These are phyloP conservation scores for Hemiscyllium ocellatum DNA, from an alignment of 2,113 vertebrate genomes.

Conservation along the genomic window DNA sequence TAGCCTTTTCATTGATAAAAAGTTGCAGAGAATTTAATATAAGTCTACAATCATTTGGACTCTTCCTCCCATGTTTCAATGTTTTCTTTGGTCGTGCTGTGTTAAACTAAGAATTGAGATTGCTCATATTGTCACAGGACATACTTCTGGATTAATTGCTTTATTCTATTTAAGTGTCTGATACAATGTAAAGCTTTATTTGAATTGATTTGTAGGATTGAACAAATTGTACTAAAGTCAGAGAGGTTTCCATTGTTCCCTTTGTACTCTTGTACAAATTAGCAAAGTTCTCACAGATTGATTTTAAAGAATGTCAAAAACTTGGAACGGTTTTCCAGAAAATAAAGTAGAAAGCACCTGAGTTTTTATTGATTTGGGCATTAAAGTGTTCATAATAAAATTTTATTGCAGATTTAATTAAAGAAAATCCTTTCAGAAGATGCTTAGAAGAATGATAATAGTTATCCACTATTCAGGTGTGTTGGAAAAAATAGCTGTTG, in stretches of 20 bases:
- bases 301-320: background rate
- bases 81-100: background rate
- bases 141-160: background rate
- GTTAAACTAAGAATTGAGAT: background rate
- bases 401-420: background rate
- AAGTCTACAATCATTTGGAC: background rate
- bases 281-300: background rate
- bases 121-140: background rate
- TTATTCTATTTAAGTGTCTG: background rate
- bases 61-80: background rate
- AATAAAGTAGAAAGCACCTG: background rate
- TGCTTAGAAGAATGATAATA: background rate
- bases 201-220: background rate
- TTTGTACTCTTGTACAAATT: background rate
- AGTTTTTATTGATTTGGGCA: background rate
- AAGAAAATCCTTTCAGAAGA: background rate
- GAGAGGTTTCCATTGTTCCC: background rate
- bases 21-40: background rate
- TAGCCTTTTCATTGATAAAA: background rate
- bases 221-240: background rate
- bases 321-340: background rate
- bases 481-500: background rate
- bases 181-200: background rate
- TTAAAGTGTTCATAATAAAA: background rate
- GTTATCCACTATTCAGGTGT: background rate